These are phyloP conservation scores for Horisme vitalbata DNA, from an alignment of 2,888 invertebrate genomes.

Conservation along the genomic window DNA sequence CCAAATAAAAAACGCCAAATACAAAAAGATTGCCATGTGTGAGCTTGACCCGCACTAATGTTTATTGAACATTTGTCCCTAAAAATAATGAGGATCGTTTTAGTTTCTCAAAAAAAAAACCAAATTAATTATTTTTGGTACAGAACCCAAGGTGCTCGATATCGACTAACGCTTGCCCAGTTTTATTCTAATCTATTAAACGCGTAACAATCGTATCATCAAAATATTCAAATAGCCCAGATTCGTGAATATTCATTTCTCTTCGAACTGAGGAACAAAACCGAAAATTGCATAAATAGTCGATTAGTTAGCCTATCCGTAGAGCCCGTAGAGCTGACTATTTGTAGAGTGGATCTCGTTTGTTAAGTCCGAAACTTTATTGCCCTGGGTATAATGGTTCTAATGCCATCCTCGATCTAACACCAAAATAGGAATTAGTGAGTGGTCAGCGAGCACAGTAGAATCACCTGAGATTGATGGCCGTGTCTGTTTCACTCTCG, in stretches of 20 bases:
- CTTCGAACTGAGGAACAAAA: background rate
- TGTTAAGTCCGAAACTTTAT: slow-evolving; percentile 6
- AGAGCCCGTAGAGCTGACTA: background rate
- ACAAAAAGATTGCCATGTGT: no score
- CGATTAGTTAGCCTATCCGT: background rate
- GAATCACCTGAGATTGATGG: slow-evolving; percentile 73
- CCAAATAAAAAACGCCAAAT: no score
- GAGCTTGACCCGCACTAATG: no score
- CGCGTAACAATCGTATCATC: no score
- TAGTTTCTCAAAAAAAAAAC: no score
- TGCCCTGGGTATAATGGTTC: slow-evolving; percentile 4
- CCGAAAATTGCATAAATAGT: background rate
- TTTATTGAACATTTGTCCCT: no score
- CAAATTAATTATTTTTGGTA: no score
- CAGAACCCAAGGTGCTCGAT: no score
- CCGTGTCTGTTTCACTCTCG: slow-evolving; percentile 67
- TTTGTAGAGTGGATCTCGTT: background rate
- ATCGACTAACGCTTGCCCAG: no score
- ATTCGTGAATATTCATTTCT: background rate
- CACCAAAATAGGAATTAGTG: slow-evolving; percentile 39
- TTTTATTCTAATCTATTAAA: no score
- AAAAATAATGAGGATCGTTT: no score
- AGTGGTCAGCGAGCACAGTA: slow-evolving; percentile 48
- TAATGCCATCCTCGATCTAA: slow-evolving; percentile 14
- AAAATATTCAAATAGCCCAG: background rate